A percentile compares a stretch with the other conserved stretches of the same genome.
Conservation (phyloP, 2,888 invertebrate genomes). For the Stictocephala bisonia region DNA sequence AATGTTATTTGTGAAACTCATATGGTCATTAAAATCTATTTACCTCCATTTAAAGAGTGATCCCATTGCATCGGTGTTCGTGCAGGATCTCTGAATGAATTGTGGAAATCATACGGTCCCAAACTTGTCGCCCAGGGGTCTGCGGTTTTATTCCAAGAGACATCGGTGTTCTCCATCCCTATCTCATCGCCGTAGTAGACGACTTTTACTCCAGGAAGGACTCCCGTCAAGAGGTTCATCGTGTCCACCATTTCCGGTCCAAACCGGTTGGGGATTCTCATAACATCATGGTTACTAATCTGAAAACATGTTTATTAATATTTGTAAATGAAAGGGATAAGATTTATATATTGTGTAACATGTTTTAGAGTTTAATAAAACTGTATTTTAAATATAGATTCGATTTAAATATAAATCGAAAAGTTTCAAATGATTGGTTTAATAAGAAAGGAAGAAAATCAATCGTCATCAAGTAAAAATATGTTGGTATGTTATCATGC, state of each 20-base stretch:
- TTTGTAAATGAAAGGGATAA: no score
- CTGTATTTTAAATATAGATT: no score
- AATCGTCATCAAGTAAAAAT: no score
- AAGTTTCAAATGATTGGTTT: no score
- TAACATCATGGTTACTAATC: slow-evolving; percentile 84
- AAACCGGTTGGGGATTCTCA: slow-evolving; percentile 75
- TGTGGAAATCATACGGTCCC: slow-evolving; percentile 70
- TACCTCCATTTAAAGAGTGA: slow-evolving; percentile 70
- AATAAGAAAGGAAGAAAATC: no score
- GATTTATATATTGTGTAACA: no score
- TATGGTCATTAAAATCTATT: no score
- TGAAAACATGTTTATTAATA: no score
- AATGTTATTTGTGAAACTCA: no score
- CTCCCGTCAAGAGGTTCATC: slow-evolving; percentile 84
- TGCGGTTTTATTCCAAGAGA: slow-evolving; percentile 67
- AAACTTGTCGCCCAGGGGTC: slow-evolving; percentile 71
- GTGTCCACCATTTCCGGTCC: slow-evolving; percentile 78
- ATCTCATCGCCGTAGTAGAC: slow-evolving; percentile 91
- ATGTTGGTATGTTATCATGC: no score
- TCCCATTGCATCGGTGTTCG: slow-evolving; percentile 88
- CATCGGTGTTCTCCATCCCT: slow-evolving; percentile 73
- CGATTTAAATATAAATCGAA: no score
- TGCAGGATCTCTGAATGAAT: slow-evolving; percentile 75
- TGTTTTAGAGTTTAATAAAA: no score
- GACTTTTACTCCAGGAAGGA: slow-evolving; percentile 86